Conservation (phyloP, 1,140 invertebrate genomes). For the Tetramorium simillimum region DNA sequence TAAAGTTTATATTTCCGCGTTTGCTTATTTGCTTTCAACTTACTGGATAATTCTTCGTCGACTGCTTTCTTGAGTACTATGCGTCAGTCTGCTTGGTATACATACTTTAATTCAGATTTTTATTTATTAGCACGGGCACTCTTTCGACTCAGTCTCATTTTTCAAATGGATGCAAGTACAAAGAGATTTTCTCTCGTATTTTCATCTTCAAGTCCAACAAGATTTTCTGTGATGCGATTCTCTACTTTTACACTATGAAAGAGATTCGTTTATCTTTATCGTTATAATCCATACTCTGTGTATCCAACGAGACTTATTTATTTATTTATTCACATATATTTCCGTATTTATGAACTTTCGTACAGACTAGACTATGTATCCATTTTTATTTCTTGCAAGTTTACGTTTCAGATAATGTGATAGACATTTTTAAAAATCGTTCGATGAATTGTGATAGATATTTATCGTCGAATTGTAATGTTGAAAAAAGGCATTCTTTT, state of each 20-base stretch:
- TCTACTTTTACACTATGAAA: conserved; percentile 27
- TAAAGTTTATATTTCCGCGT: background rate
- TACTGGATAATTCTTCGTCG: conserved; percentile 10
- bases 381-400: conserved; percentile 20
- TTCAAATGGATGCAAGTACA: background rate
- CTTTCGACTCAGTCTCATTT: conserved; percentile 21
- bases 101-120: conserved; percentile 6
- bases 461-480: conserved; percentile 39
- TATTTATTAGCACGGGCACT: conserved; percentile 6
- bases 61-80: background rate
- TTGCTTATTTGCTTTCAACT: conserved; percentile 35
- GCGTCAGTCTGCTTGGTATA: conserved; percentile 11
- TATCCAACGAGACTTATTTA: conserved; percentile 40
- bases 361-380: conserved; percentile 27
- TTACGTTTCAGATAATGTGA: conserved; percentile 14
- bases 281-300: background rate
- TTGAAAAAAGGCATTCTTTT: background rate
- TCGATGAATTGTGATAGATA: conserved; percentile 53
- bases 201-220: conserved; percentile 1
- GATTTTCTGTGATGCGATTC: conserved; percentile 45
- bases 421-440: conserved; percentile 34
- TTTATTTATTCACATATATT: conserved; percentile 53
- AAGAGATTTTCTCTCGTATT: background rate
- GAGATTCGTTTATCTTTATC: background rate
- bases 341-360: conserved; percentile 51